Evolutionary conservation across 2,888 invertebrate species (phyloP).

Genomic region (Antitype chi): DNA sequence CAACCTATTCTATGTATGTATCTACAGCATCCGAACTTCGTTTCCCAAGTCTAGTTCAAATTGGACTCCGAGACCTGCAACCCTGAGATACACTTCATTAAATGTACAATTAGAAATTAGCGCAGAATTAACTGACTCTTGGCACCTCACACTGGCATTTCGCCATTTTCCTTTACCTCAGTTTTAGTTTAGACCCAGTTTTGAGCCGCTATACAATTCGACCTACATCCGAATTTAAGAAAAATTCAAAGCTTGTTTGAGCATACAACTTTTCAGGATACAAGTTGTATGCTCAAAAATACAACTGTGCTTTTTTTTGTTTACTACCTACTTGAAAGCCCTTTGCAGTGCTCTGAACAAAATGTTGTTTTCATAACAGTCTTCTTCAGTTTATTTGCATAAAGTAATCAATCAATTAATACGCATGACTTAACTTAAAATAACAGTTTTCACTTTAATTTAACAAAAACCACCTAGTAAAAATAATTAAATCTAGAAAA

Average conservation of each 20-base stretch:
- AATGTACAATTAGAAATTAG: constrained; percentile 81
- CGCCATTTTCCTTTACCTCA: constrained; percentile 81
- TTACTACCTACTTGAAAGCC: neutral
- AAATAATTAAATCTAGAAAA: neutral
- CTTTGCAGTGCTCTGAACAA: neutral
- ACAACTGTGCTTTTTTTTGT: neutral
- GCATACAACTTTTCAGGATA: constrained; percentile 13
- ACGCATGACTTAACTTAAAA: neutral
- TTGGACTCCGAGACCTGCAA: constrained; percentile 47
- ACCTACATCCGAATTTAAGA: constrained; percentile 64
- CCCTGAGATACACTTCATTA: constrained; percentile 69
- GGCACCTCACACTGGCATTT: constrained; percentile 82
- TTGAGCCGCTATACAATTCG: constrained; percentile 68
- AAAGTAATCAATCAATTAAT: neutral
- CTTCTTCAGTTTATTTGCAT: neutral
- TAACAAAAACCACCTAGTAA: neutral
- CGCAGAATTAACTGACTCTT: constrained; percentile 82
- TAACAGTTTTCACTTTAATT: neutral
- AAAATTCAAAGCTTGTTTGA: constrained; percentile 11
- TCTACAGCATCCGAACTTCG: neutral
- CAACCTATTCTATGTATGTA: constrained; percentile 5
- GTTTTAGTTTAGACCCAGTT: constrained; percentile 79
- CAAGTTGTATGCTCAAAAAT: constrained; percentile 5
- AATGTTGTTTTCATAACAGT: neutral
- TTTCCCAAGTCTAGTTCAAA: constrained; percentile 34